These are phyloP conservation scores for Hemithea aestivaria DNA, from an alignment of 2,888 invertebrate species.

Conservation along the genomic window DNA sequence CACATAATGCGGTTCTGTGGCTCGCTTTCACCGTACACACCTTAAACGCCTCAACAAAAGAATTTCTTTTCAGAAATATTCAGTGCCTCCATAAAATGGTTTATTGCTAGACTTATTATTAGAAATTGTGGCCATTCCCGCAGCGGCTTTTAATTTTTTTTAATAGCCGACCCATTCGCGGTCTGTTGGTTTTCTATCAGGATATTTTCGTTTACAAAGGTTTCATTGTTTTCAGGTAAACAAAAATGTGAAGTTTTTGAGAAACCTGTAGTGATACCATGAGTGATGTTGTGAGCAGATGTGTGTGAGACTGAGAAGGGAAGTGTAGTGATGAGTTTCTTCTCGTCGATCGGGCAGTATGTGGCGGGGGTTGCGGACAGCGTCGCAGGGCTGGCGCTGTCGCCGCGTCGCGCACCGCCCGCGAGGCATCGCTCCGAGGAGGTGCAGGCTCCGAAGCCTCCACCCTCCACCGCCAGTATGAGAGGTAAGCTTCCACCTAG, in stretches of 20 bases:
- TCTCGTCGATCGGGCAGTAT: conserved; percentile 90
- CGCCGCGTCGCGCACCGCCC: conserved; percentile 85
- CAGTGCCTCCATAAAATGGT: conserved; percentile 42
- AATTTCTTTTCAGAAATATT: conserved; percentile 36
- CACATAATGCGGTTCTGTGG: conserved; percentile 12
- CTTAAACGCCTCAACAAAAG: conserved; percentile 35
- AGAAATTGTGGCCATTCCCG: conserved; percentile 44
- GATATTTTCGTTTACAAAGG: conserved; percentile 7
- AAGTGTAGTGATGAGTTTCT: conserved; percentile 83
- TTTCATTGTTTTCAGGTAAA: conserved; percentile 24
- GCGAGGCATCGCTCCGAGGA: conserved; percentile 83
- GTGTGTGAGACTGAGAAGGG: conserved; percentile 33
- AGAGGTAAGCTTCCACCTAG: conserved; percentile 41
- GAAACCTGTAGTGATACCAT: not conserved
- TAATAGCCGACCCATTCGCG: conserved; percentile 17
- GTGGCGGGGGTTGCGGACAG: conserved; percentile 92
- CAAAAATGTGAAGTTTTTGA: conserved; percentile 13
- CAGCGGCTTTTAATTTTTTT: conserved; percentile 30
- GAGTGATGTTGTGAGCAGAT: conserved; percentile 27
- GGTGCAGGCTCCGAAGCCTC: conserved; percentile 58
- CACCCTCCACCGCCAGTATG: conserved; percentile 61
- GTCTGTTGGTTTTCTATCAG: conserved; percentile 2
- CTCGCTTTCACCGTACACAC: conserved; percentile 24
- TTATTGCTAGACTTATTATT: conserved; percentile 46
- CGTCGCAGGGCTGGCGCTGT: conserved; percentile 88